phyloP scores from a whole-genome alignment of 2,888 invertebrate genomes.

The Venusia cambrica region DNA sequence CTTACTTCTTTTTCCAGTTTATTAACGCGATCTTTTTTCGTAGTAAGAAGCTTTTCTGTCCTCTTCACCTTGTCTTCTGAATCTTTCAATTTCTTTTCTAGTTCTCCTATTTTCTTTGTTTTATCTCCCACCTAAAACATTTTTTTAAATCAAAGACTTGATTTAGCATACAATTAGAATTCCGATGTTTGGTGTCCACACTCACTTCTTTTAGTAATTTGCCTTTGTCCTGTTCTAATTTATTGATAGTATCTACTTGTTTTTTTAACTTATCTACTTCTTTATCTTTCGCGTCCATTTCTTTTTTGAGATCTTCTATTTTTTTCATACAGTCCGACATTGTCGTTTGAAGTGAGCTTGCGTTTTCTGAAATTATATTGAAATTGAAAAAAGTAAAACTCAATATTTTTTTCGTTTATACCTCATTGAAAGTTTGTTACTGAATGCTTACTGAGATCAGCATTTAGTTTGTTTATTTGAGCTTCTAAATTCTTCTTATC shows the following conservation, averaged over 20 bases:
- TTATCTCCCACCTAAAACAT: conserved; percentile 81
- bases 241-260: conserved; percentile 72
- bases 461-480: conserved; percentile 80
- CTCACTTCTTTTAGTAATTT: conserved; percentile 82
- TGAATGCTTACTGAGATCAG: conserved; percentile 81
- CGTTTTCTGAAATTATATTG: conserved; percentile 64
- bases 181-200: conserved; percentile 1
- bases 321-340: conserved; percentile 80
- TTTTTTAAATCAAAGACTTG: conserved; percentile 17
- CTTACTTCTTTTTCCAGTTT: conserved; percentile 83
- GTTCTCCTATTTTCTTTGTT: conserved; percentile 81
- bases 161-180: background rate
- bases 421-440: background rate
- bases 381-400: no score
- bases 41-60: conserved; percentile 75
- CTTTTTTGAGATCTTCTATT: conserved; percentile 83
- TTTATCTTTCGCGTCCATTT: conserved; percentile 84
- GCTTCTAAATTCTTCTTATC: conserved; percentile 83
- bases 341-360: conserved; percentile 76
- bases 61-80: conserved; percentile 84
- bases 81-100: conserved; percentile 85
- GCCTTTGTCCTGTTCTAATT: conserved; percentile 78
- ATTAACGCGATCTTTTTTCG: conserved; percentile 80
- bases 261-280: conserved; percentile 82
- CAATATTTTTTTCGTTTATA: background rate